Conservation (phyloP, 2,113 vertebrate species). For the Pelmatolapia mariae region DNA sequence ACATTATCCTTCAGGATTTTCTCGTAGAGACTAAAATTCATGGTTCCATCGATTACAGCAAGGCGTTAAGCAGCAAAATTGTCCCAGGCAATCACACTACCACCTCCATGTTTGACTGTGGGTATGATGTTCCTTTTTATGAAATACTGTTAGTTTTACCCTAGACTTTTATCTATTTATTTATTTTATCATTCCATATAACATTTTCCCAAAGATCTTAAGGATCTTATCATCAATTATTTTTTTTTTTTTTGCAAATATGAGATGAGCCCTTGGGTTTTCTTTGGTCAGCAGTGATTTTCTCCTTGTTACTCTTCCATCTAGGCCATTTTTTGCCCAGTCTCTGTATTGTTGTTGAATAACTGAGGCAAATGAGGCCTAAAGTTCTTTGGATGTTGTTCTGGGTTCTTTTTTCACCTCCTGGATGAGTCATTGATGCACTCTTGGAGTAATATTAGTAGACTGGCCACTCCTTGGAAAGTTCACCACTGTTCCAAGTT, state of each 20-base stretch:
- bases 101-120: not conserved
- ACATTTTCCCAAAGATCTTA: not conserved
- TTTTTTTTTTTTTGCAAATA: not conserved
- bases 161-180: not conserved
- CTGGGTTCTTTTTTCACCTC: not conserved
- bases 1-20: not conserved
- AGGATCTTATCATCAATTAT: fast-evolving
- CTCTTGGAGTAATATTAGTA: not conserved
- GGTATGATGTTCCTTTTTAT: not conserved
- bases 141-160: not conserved
- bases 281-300: not conserved
- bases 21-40: not conserved
- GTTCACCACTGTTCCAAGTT: not conserved
- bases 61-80: not conserved
- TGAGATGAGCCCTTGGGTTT: not conserved
- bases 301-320: not conserved
- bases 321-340: not conserved
- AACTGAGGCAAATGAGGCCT: not conserved
- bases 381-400: not conserved
- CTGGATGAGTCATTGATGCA: not conserved
- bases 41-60: not conserved
- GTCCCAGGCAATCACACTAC: not conserved
- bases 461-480: not conserved
- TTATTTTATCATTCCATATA: not conserved
- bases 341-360: not conserved